phyloP scores from a whole-genome alignment of 2,888 invertebrate genomes.

The Sesia apiformis region DNA sequence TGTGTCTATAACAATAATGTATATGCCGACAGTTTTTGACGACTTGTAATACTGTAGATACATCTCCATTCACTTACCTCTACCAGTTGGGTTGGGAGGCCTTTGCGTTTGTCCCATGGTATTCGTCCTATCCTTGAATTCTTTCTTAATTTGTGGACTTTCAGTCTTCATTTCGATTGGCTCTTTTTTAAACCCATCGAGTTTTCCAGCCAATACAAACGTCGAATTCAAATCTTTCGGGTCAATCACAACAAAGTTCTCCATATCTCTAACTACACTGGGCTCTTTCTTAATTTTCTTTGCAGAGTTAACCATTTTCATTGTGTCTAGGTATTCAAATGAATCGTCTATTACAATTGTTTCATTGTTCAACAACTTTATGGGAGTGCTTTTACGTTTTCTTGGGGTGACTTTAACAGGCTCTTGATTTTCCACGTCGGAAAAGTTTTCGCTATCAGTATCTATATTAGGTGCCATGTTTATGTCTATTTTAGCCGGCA shows the following conservation, averaged over 20 bases:
- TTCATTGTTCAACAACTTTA: slow-evolving; percentile 48
- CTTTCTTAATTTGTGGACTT: slow-evolving; percentile 30
- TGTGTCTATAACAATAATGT: too few species aligned
- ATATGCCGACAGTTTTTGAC: too few species aligned
- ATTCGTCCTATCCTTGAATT: slow-evolving; percentile 51
- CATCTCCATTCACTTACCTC: slow-evolving; percentile 24
- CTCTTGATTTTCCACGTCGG: slow-evolving; percentile 44
- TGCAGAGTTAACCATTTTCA: slow-evolving; percentile 39
- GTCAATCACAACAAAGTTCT: slow-evolving; percentile 27
- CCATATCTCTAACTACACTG: slow-evolving; percentile 31
- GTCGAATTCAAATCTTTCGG: slow-evolving; percentile 59
- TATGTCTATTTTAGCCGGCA: slow-evolving; percentile 14
- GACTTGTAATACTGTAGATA: too few species aligned
- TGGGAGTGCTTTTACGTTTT: slow-evolving; percentile 59
- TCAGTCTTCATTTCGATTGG: slow-evolving; percentile 20
- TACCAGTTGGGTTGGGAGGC: slow-evolving; percentile 35
- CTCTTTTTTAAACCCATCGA: slow-evolving; percentile 31
- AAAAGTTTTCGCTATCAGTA: slow-evolving; percentile 51
- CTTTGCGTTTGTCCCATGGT: slow-evolving; percentile 24
- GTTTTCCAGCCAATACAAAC: slow-evolving; percentile 52
- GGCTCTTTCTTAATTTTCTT: slow-evolving; percentile 49
- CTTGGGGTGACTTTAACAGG: slow-evolving; percentile 23
- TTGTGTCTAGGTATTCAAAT: slow-evolving; percentile 36
- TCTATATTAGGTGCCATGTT: slow-evolving; percentile 32
- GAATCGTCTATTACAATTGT: slow-evolving; percentile 63